phyloP scores from a whole-genome alignment of 2,888 invertebrate species.

The Netelia virgata region DNA sequence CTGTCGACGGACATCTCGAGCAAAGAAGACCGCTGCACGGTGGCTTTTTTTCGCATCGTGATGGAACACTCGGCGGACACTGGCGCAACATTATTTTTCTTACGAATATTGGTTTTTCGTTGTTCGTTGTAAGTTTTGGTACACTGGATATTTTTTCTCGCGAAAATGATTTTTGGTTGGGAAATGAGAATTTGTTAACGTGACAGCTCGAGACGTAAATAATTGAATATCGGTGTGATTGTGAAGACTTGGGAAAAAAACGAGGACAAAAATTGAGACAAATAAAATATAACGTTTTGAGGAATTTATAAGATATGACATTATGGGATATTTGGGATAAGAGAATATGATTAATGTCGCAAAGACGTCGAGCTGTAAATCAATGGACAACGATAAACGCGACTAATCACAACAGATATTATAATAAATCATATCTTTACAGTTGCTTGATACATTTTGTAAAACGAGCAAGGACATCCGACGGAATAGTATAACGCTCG shows the following conservation, averaged over 20 bases:
- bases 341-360: neutral
- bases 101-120: neutral
- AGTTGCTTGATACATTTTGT: constrained; percentile 81
- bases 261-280: too few relatives aligned
- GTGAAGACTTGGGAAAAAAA: neutral
- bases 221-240: constrained; percentile 43
- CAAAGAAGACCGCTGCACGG: constrained; percentile 65
- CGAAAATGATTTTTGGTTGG: neutral
- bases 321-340: neutral
- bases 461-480: constrained; percentile 81
- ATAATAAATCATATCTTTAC: constrained; percentile 83
- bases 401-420: constrained; percentile 82
- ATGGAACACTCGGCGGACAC: constrained; percentile 70
- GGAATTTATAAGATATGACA: neutral
- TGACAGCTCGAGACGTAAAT: constrained; percentile 24
- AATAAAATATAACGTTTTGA: too few relatives aligned
- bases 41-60: constrained; percentile 69
- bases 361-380: neutral
- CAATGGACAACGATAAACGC: constrained; percentile 3
- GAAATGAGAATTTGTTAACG: neutral
- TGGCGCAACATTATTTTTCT: constrained; percentile 54
- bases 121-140: neutral
- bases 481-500: constrained; percentile 79
- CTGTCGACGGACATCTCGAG: constrained; percentile 69
- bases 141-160: neutral